Percentiles rank a stretch among this genome's conserved stretches.
phyloP scores from a whole-genome alignment of 1,140 invertebrate species.

The Pseudoatta argentina region DNA sequence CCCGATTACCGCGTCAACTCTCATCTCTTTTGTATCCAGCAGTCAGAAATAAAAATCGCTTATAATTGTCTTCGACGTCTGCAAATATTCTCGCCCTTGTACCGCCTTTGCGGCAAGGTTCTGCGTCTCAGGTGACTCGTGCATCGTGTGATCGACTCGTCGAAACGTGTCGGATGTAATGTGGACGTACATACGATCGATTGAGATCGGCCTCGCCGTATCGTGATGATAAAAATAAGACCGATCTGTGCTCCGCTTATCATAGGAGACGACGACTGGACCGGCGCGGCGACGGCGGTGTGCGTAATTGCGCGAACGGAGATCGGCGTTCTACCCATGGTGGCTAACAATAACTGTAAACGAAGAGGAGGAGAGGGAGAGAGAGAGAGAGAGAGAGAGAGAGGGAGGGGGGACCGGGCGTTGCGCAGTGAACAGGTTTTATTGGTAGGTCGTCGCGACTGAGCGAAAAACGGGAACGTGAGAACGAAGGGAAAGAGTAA shows the following conservation, averaged over 20 bases:
- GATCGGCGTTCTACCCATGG: not conserved
- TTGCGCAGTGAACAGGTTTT: conserved; percentile 69
- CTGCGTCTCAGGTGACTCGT: not conserved
- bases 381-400: not conserved
- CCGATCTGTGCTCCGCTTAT: conserved; percentile 39
- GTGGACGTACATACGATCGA: conserved; percentile 10
- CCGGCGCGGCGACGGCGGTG: not conserved
- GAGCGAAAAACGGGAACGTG: conserved; percentile 71
- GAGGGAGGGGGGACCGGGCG: not conserved
- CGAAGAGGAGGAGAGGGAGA: not conserved
- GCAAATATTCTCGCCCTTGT: conserved; percentile 45
- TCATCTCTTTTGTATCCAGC: conserved; percentile 41
- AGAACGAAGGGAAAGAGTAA: conserved; percentile 73
- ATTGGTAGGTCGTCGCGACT: conserved; percentile 69
- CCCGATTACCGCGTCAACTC: conserved; percentile 50
- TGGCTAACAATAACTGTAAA: conserved; percentile 53
- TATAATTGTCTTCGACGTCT: conserved; percentile 48
- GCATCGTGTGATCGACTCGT: not conserved
- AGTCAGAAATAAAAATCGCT: conserved; percentile 51
- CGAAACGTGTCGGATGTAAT: conserved; percentile 21
- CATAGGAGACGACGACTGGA: conserved; percentile 24
- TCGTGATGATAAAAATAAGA: conserved; percentile 31
- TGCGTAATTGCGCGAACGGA: conserved; percentile 44
- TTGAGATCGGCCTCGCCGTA: conserved; percentile 22
- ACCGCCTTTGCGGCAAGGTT: conserved; percentile 11